These are phyloP conservation scores for Puffinus mauretanicus DNA, from an alignment of 2,113 vertebrate genomes.

Conservation along the genomic window DNA sequence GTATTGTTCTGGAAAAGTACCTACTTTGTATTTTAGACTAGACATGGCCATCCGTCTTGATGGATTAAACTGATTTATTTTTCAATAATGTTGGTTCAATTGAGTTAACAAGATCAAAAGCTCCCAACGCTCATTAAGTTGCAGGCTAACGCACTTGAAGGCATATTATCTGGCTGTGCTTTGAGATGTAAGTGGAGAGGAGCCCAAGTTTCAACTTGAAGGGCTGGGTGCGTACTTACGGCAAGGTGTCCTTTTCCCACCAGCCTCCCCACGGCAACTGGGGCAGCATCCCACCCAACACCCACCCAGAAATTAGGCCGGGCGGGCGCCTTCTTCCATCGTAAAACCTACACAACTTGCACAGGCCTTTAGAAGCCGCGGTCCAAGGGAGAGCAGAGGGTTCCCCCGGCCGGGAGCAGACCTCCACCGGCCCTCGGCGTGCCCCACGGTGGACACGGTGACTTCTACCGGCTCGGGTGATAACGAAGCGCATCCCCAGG, in stretches of 20 bases:
- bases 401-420: neutral
- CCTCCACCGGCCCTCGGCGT: neutral
- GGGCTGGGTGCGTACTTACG: fast-evolving
- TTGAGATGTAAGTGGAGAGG: fast-evolving
- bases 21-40: neutral
- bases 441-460: neutral
- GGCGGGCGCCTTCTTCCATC: neutral
- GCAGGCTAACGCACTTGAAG: neutral
- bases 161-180: neutral
- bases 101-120: neutral
- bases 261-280: fast-evolving
- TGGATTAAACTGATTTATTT: neutral
- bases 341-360: neutral
- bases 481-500: neutral
- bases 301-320: fast-evolving
- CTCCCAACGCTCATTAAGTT: neutral
- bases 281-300: neutral
- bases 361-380: neutral
- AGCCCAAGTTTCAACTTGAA: fast-evolving
- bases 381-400: neutral
- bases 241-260: neutral
- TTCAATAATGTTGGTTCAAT: neutral
- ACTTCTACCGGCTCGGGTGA: neutral
- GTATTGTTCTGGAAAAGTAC: neutral
- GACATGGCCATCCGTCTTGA: neutral